Evolutionary conservation across 1,140 invertebrate genomes (phyloP), one percentile per base, ranked within the genome.

Genomic region (Drosophila sproati): DNA sequence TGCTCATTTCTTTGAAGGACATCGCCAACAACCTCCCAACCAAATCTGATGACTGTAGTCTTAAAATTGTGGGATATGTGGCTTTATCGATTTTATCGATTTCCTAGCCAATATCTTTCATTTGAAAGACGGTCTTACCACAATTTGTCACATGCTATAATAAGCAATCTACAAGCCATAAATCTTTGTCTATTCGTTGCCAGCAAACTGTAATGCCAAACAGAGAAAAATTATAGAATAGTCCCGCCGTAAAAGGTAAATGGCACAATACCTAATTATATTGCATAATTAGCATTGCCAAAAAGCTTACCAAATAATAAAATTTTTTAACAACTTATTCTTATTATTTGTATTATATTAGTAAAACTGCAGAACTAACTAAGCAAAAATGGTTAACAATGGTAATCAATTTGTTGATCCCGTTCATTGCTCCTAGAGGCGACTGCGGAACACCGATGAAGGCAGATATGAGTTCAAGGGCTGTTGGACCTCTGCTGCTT

Each of bases 111-210:
- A 20, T 20, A 20, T 28, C 31, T 48, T 8, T 31, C 2, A 8
- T 29, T 5, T 31, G 48, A 12, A 32, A 37, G 34, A 5, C 41
- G 32, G 35, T 3, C 77, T 88, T 68, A 87, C 83, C 83, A 78
- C 62, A 59, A 88, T 52, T 77, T 57, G 50, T 29, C 73, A 63
- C 83, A 87, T 88, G 80, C 70, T 88, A 71, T 77, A 78, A 63
- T 52, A 3, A 47, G 12, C 34, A 12, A 4, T 54, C n/a, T 45
- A 31, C 12, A 8, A 31, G 39, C 31, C 31, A 2, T 57, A n/a
- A n/a, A 60, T 50, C 77, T 7, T 87, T 87, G 83, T 87, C 88
- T 87, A 87, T 87, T 67, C 52, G 79, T 56, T 5, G 37, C 35
- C 50, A 29, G 45, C 47, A 51, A 31, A 52, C 5, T 20, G 8